Conservation (phyloP, 2,888 invertebrate species). For the Automeris io region DNA sequence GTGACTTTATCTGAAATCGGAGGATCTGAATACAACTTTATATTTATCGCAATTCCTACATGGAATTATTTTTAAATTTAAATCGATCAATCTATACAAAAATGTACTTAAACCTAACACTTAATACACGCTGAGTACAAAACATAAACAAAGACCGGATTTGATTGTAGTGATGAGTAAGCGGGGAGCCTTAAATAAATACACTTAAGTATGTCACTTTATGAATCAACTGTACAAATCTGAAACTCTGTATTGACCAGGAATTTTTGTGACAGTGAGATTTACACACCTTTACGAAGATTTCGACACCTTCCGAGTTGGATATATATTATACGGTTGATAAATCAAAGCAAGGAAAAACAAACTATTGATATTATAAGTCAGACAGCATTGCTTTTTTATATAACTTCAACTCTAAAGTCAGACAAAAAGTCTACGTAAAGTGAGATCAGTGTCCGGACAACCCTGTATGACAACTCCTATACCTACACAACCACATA, state of each 20-base stretch:
- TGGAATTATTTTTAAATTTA: constrained; percentile 23
- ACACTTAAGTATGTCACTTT: constrained; percentile 7
- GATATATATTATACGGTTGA: no score
- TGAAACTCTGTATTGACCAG: constrained; percentile 11
- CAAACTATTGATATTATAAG: not conserved
- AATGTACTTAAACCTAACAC: no score
- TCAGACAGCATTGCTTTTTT: not conserved
- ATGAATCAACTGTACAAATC: constrained; percentile 15
- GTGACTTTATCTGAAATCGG: no score
- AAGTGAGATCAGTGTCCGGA: not conserved
- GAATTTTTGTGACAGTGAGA: not conserved
- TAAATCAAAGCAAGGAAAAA: no score
- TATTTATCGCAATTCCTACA: constrained; percentile 40
- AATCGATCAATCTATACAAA: constrained; percentile 6
- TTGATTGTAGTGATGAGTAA: constrained; percentile 40
- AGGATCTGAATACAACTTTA: no score
- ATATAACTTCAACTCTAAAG: not conserved
- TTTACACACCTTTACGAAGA: not conserved
- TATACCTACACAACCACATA: no score
- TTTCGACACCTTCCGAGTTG: no score
- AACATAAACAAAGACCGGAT: constrained; percentile 30
- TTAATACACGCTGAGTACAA: constrained; percentile 15
- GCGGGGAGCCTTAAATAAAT: constrained; percentile 15
- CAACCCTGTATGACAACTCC: not conserved
- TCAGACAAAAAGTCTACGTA: not conserved